A percentile compares a stretch with the other conserved stretches of the same genome.
These are phyloP conservation scores for Papilio aristodemus DNA, from an alignment of 1,140 invertebrate species.

Conservation along the genomic window DNA sequence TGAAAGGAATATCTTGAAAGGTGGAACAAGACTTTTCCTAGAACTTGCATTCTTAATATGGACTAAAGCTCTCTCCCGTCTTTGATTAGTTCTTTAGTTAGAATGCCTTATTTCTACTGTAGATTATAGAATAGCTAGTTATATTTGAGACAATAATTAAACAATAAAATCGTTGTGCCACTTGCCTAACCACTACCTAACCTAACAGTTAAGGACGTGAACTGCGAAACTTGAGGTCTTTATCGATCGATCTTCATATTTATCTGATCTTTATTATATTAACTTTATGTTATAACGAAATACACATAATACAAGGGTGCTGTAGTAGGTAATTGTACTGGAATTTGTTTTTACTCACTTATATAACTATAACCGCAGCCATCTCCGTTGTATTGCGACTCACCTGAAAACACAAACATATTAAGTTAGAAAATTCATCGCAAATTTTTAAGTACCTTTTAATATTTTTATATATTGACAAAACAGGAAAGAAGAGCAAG, in stretches of 20 bases:
- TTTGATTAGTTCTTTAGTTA: slow-evolving; percentile 16
- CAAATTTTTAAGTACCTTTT: too few species aligned
- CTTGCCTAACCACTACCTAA: too few species aligned
- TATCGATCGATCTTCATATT: too few species aligned
- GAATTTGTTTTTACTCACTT: slow-evolving; percentile 62
- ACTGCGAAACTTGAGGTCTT: too few species aligned
- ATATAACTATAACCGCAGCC: slow-evolving; percentile 79
- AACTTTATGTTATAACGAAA: too few species aligned
- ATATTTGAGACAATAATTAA: too few species aligned
- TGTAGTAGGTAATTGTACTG: neutral
- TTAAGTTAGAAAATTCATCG: neutral
- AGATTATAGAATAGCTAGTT: neutral
- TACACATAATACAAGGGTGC: too few species aligned
- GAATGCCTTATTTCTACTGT: neutral
- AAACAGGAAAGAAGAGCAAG: too few species aligned
- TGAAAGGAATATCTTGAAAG: slow-evolving; percentile 51
- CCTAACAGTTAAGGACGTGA: too few species aligned
- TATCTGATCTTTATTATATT: too few species aligned
- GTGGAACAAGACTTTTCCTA: slow-evolving; percentile 37
- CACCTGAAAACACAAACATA: slow-evolving; percentile 66
- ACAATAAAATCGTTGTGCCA: too few species aligned
- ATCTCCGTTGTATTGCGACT: slow-evolving; percentile 75
- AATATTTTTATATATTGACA: too few species aligned
- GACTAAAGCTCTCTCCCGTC: slow-evolving; percentile 35
- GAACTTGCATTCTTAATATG: slow-evolving; percentile 50